Percentiles rank a stretch among this genome's conserved stretches.
Conservation (phyloP, 2,113 vertebrate genomes). For the Podilymbus podiceps region DNA sequence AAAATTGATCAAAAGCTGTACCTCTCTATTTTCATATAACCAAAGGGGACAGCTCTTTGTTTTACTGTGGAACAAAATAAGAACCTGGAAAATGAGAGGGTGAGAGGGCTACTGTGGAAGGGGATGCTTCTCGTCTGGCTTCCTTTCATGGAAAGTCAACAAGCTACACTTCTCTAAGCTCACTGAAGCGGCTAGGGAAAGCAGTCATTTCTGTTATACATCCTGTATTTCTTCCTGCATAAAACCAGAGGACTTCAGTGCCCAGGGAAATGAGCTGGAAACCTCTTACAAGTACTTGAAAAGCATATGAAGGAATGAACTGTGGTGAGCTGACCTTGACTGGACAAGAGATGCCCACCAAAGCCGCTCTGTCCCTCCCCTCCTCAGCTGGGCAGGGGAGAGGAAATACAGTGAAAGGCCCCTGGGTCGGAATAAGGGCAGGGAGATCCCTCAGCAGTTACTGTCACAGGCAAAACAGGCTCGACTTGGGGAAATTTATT, state of each 20-base stretch:
- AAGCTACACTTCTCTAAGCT: not conserved
- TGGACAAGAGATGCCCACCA: not conserved
- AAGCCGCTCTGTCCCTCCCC: not conserved
- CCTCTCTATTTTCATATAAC: not conserved
- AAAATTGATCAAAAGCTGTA: not conserved
- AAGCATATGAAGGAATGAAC: not conserved
- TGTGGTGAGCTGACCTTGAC: accelerated
- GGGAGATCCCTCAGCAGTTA: not conserved
- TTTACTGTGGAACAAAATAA: not conserved
- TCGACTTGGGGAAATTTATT: not conserved
- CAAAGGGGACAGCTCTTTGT: not conserved
- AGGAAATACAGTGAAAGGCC: not conserved
- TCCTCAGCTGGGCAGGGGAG: not conserved
- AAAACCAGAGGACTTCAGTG: not conserved
- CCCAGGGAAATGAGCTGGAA: not conserved
- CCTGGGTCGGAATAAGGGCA: not conserved
- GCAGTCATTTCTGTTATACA: not conserved
- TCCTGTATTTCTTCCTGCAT: not conserved
- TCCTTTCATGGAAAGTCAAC: not conserved
- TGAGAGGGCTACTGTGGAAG: not conserved
- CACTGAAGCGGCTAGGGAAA: not conserved
- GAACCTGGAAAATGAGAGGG: not conserved
- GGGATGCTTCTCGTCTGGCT: not conserved
- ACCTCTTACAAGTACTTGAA: not conserved
- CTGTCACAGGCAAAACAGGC: accelerated